These are phyloP conservation scores for Yoshiicerus persimilis DNA, from an alignment of 1,140 invertebrate species.

Conservation along the genomic window DNA sequence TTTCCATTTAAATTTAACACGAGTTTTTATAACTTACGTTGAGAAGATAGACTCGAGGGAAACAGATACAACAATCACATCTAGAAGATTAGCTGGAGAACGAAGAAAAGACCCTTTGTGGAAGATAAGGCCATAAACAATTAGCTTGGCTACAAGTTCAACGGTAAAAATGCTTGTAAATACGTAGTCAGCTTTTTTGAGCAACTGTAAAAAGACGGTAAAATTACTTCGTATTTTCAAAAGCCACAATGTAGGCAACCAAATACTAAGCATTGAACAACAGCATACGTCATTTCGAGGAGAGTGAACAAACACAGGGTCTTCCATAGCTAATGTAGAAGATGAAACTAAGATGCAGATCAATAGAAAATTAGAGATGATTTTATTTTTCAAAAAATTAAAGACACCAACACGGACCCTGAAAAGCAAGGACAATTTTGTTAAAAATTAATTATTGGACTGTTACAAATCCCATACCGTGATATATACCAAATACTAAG, in stretches of 20 bases:
- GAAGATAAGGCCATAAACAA: constrained; percentile 55
- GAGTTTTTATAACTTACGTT: constrained; percentile 62
- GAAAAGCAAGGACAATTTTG: too few relatives aligned
- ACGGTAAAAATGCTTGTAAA: constrained; percentile 98
- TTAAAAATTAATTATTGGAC: too few relatives aligned
- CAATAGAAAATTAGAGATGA: constrained; percentile 65
- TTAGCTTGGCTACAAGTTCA: constrained; percentile 90
- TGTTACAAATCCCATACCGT: too few relatives aligned
- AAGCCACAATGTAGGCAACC: background rate
- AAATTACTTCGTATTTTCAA: constrained; percentile 53
- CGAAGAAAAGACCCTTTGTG: constrained; percentile 34
- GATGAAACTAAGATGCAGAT: constrained; percentile 62
- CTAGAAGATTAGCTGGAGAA: constrained; percentile 96
- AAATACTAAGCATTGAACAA: background rate
- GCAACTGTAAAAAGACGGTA: constrained; percentile 68
- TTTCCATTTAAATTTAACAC: background rate
- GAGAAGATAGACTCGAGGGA: constrained; percentile 92
- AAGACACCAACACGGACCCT: constrained; percentile 54
- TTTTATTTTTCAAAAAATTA: constrained; percentile 58
- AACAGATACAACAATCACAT: constrained; percentile 96
- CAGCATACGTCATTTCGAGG: constrained; percentile 66
- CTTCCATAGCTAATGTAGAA: constrained; percentile 66
- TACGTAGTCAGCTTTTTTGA: constrained; percentile 96
- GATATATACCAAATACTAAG: too few relatives aligned
- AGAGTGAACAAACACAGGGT: constrained; percentile 66